Conservation (phyloP, 2,888 invertebrate species). For the Ernsta delagoae region DNA sequence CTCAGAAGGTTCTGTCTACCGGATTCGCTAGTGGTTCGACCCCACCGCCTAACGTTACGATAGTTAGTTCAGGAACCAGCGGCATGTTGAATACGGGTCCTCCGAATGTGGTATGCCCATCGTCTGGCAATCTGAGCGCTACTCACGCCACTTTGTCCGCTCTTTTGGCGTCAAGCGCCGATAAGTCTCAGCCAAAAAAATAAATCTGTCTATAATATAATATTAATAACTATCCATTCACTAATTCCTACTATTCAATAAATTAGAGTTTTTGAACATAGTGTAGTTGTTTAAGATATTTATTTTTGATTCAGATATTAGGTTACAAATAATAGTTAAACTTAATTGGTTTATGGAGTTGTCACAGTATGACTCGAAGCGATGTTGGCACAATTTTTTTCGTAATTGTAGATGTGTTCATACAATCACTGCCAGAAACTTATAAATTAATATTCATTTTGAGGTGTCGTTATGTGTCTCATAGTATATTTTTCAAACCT, state of each 20-base stretch:
- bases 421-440: not conserved
- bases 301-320: not conserved
- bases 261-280: not conserved
- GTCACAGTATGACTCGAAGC: not conserved
- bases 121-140: slow-evolving; percentile 75
- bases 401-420: not conserved
- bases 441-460: not conserved
- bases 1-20: slow-evolving; percentile 76
- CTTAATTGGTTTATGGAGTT: not conserved
- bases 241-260: slow-evolving; percentile 1
- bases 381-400: not conserved
- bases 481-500: not conserved
- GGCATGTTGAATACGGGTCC: slow-evolving; percentile 60
- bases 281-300: not conserved
- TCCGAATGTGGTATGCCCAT: slow-evolving; percentile 62
- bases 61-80: slow-evolving; percentile 74
- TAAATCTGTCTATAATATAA: slow-evolving; percentile 17
- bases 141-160: slow-evolving; percentile 81
- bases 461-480: not conserved
- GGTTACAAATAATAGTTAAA: not conserved
- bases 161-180: slow-evolving; percentile 64
- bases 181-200: slow-evolving; percentile 47
- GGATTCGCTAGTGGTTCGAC: slow-evolving; percentile 76
- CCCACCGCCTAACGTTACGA: slow-evolving; percentile 77
- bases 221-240: slow-evolving; percentile 8